Base-by-base conservation (phyloP, 2,797 vertebrate species). In the Momotus momota region DNA sequence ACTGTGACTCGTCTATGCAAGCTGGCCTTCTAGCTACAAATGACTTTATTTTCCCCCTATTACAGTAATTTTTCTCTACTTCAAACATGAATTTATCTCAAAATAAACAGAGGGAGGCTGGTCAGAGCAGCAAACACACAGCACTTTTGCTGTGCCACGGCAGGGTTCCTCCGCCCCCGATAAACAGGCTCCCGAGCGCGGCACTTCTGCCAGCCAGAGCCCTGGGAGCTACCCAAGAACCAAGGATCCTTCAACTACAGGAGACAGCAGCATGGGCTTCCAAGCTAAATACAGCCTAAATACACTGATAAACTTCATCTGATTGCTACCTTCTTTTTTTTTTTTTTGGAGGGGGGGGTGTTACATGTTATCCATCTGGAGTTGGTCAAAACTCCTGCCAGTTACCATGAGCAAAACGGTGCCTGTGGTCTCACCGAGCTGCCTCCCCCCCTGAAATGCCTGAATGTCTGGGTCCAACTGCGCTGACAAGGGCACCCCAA, bases 161-260 rank as follows among this genome's bases (percentile, higher is more conserved):
- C 35, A 41, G 49, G 11, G 22, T 12, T 58, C 33, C 70, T 58
- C 85, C 25, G 7, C 9, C 10, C 3, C 8, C 4, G 14, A 43
- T 8, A 14, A 22, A 45, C 4, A 55, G 38, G 14, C 12, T 18
- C 26, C 33, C 1, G 3, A 57, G n/a, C 57, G 33, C 41, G 26
- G 46, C 0, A 3, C 14, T 40, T 45, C n/a, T 7, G n/a, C 21
- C 12, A 33, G 46, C 54, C 3, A 0, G 46, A 57, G n/a, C 55
- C 27, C 46, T 31, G 25, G 26, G 58, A 73, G 38, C 69, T 40
- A 41, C 27, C 40, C 14, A 40, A 21, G 49, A 6, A 33, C 40
- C 61, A 33, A 51, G 49, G 55, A 82, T 33, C 51, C 33, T 45
- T 64, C 31, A 6, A 8, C 33, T 40, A 25, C 26, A 43, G 66